Conservation (phyloP, 2,797 vertebrate species). For the Amphiprion clarkii region DNA sequence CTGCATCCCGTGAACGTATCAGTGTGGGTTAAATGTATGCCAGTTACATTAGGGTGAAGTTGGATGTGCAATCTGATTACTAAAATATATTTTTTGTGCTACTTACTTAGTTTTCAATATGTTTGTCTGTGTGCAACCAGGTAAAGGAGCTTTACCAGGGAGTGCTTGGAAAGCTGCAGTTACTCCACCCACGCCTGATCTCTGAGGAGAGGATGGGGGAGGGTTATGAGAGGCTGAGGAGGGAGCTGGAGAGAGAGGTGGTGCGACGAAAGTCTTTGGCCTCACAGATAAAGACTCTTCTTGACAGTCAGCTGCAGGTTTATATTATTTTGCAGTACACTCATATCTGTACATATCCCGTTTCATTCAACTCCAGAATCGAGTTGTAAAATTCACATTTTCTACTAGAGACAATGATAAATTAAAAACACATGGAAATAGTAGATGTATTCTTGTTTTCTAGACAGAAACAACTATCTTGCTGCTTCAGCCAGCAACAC, state of each 20-base stretch:
- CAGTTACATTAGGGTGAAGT: background rate
- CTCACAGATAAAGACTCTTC: constrained; percentile 78
- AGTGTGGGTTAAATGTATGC: background rate
- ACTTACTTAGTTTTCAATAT: background rate
- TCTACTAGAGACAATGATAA: background rate
- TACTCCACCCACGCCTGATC: constrained; percentile 72
- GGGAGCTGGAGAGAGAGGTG: constrained; percentile 87
- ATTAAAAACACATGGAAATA: background rate
- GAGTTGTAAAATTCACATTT: background rate
- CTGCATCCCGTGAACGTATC: constrained; percentile 16
- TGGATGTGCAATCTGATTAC: constrained; percentile 24
- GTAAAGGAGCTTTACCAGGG: constrained; percentile 87
- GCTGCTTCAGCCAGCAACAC: background rate
- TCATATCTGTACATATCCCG: background rate
- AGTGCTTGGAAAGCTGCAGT: constrained; percentile 81
- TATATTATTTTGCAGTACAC: background rate
- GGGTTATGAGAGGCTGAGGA: constrained; percentile 71
- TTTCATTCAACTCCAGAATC: background rate
- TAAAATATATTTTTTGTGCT: background rate
- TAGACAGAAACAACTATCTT: background rate
- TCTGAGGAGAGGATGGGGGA: constrained; percentile 61
- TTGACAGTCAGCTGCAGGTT: constrained; percentile 84
- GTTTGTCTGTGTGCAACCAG: constrained; percentile 73
- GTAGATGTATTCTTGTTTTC: background rate
- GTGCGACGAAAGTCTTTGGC: constrained; percentile 80